A percentile compares a stretch with the other conserved stretches of the same genome.
Conservation (phyloP, 1,140 invertebrate species). For the Neuroterus valhalla region DNA sequence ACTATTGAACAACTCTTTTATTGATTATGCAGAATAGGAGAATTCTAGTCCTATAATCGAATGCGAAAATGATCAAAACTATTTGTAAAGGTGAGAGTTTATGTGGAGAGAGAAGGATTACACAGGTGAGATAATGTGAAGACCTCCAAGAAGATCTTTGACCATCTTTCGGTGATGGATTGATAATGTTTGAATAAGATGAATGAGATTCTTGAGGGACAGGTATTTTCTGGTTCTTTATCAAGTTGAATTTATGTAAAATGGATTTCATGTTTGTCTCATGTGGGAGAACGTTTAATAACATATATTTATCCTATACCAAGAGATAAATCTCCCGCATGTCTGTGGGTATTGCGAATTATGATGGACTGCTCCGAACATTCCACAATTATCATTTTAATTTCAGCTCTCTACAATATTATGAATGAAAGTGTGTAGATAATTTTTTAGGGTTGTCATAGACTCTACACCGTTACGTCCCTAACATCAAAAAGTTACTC, state of each 20-base stretch:
- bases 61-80: not conserved
- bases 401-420: too few species aligned
- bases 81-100: not conserved
- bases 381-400: too few species aligned
- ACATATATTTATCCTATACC: not conserved
- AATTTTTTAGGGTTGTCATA: too few species aligned
- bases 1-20: too few species aligned
- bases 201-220: constrained; percentile 19
- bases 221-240: constrained; percentile 19
- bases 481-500: too few species aligned
- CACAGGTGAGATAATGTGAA: constrained; percentile 8
- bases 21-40: too few species aligned
- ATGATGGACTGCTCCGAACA: too few species aligned
- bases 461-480: too few species aligned
- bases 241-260: constrained; percentile 5
- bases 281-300: not conserved
- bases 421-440: too few species aligned
- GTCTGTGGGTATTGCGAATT: too few species aligned
- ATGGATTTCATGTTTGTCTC: constrained; percentile 11
- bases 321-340: too few species aligned
- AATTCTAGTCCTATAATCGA: too few species aligned
- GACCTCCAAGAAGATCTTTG: constrained; percentile 28
- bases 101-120: not conserved
- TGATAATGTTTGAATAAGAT: constrained; percentile 22
- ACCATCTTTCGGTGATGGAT: constrained; percentile 23